Evolutionary conservation across 2,113 vertebrate species (phyloP).

Genomic region (Stigmatopora nigra): DNA sequence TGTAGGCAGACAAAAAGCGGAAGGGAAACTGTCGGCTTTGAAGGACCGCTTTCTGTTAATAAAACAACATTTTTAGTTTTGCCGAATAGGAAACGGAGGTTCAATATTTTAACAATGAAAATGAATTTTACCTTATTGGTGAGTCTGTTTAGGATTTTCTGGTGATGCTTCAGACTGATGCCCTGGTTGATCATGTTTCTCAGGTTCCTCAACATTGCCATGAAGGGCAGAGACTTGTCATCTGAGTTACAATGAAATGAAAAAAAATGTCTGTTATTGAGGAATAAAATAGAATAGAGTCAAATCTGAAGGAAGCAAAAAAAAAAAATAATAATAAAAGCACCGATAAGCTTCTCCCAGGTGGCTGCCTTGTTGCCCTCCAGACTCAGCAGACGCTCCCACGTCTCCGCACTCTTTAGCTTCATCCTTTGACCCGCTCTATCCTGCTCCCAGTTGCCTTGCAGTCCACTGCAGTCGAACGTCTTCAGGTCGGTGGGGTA

Average conservation of each 20-base stretch:
- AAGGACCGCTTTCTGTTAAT: conserved; percentile 71
- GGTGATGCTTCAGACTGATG: conserved; percentile 77
- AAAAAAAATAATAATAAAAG: not conserved
- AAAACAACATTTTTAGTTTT: not conserved
- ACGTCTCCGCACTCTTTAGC: conserved; percentile 72
- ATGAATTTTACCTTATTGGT: conserved; percentile 63
- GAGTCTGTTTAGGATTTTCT: conserved; percentile 68
- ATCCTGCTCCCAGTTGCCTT: conserved; percentile 74
- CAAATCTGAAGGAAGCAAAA: not conserved
- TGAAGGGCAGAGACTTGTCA: conserved; percentile 77
- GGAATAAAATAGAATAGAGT: not conserved
- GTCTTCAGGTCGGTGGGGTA: conserved; percentile 70
- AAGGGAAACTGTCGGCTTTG: conserved; percentile 81
- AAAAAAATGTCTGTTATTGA: not conserved
- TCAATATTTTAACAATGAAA: not conserved
- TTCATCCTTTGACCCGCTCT: conserved; percentile 76
- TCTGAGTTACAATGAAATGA: conserved; percentile 53
- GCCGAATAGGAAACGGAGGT: not conserved
- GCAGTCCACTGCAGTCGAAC: conserved; percentile 74
- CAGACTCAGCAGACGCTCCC: conserved; percentile 76
- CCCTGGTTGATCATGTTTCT: conserved; percentile 75
- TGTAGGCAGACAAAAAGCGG: conserved; percentile 81
- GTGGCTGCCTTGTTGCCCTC: conserved; percentile 73
- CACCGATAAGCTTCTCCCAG: conserved; percentile 85
- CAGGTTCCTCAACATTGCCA: conserved; percentile 88